Evolutionary conservation across 2,797 vertebrate species (phyloP).

Genomic region (Naso thynnoides): DNA sequence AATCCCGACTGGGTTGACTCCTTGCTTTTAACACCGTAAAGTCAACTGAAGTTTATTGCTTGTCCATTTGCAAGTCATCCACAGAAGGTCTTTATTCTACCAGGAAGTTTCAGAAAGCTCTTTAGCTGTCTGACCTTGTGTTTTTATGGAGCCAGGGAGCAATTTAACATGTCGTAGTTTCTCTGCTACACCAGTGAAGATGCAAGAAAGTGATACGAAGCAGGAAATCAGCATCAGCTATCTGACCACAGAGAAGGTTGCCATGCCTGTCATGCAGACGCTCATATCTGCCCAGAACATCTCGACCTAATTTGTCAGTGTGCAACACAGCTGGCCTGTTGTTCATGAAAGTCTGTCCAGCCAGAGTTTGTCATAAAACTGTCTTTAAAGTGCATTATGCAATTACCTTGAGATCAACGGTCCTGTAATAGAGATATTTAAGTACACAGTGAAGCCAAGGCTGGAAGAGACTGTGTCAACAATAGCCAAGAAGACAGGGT

Average conservation of each 20-base stretch:
- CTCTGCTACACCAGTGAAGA: conserved; percentile 56
- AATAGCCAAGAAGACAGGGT: conserved; percentile 45
- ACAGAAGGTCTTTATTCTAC: conserved; percentile 52
- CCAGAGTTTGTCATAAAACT: conserved; percentile 52
- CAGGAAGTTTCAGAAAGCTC: conserved; percentile 59
- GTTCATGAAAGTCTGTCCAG: conserved; percentile 40
- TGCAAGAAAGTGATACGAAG: conserved; percentile 55
- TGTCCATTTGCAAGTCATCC: conserved; percentile 66
- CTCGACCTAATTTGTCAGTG: conserved; percentile 38
- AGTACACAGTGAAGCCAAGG: conserved; percentile 43
- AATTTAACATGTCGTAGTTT: conserved; percentile 70
- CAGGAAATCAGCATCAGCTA: conserved; percentile 56
- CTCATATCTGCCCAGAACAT: conserved; percentile 65
- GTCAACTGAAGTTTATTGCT: conserved; percentile 70
- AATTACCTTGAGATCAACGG: conserved; percentile 59
- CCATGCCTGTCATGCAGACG: conserved; percentile 26
- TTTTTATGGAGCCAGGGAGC: conserved; percentile 69
- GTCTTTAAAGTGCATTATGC: conserved; percentile 56
- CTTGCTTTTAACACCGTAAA: conserved; percentile 62
- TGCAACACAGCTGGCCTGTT: conserved; percentile 25
- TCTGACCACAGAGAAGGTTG: conserved; percentile 34
- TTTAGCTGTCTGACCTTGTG: conserved; percentile 67
- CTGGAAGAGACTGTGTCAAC: conserved; percentile 43
- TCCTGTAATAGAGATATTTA: conserved; percentile 64
- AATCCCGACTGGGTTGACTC: conserved; percentile 50